Conservation (phyloP, 1,140 invertebrate genomes). For the Achroia grisella region DNA sequence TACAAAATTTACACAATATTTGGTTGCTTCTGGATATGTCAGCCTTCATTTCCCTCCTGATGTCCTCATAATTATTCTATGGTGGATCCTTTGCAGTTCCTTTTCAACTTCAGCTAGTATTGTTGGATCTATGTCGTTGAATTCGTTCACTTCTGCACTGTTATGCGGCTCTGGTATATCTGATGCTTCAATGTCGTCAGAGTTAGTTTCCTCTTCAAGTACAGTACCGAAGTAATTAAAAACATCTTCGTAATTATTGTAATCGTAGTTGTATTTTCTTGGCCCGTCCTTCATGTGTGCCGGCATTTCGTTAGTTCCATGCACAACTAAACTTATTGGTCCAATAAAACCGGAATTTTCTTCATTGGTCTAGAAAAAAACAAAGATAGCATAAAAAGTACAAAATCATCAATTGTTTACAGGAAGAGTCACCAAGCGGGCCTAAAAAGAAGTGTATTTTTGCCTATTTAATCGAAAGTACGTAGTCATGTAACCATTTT, state of each 20-base stretch:
- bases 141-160: slow-evolving; percentile 12
- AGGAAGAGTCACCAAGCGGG: too few species aligned
- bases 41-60: too few species aligned
- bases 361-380: slow-evolving; percentile 44
- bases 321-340: slow-evolving; percentile 75
- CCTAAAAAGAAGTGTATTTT: too few species aligned
- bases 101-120: slow-evolving; percentile 43
- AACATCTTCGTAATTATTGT: slow-evolving; percentile 46
- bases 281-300: slow-evolving; percentile 74
- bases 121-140: slow-evolving; percentile 27
- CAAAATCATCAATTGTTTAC: too few species aligned
- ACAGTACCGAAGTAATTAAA: slow-evolving; percentile 23
- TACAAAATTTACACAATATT: too few species aligned
- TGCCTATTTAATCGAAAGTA: too few species aligned
- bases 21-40: too few species aligned
- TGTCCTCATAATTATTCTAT: slow-evolving; percentile 15
- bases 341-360: slow-evolving; percentile 75
- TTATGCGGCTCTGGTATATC: slow-evolving; percentile 33
- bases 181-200: slow-evolving; percentile 6
- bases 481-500: too few species aligned
- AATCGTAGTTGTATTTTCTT: slow-evolving; percentile 73
- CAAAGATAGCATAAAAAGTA: too few species aligned
- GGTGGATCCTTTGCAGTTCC: slow-evolving; percentile 49
- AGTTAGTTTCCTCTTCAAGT: background rate
- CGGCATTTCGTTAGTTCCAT: slow-evolving; percentile 81